Base-by-base conservation (phyloP, 2,888 invertebrate species). In the Mesoligia furuncula region DNA sequence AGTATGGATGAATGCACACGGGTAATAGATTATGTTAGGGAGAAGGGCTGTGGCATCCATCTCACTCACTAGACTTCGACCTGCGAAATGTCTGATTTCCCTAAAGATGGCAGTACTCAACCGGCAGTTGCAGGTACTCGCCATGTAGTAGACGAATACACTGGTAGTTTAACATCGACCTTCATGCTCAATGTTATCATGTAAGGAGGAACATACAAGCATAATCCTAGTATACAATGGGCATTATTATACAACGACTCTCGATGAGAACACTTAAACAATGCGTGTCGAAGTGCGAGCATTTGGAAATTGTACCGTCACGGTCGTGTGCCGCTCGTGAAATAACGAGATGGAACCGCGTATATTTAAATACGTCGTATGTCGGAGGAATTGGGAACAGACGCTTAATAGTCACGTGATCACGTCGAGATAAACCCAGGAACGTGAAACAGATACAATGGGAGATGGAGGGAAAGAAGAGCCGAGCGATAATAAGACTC, bases 401-500 rank as follows among this genome's bases (percentile, higher is more conserved):
- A 57, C 39, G 15, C 39, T 73, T 66, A 72, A 70, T 85, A 71
- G 62, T 66, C 75, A 65, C 61, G 64, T 61, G 57, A 73, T 68
- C 79, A 71, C 77, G 73, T 72, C 68, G 39, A 54, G 20, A 71
- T 66, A 48, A 79, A 76, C 39, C 61, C 62, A 62, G 39, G 64
- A 39, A 77, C 64, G 69, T 73, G 75, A 67, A 77, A 68, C 57
- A 81, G 36, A 75, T 85, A 84, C 82, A 87, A 80, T 70, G 57
- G 36, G 9, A 62, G 59, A 69, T 39, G 13, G 27, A 54, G 51
- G 54, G 20, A 45, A 59, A 36, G 57, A 31, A 74, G 51, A 70
- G 51, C 36, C 15, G 54, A 76, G 73, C 76, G 87, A 84, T 84
- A 77, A 84, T 76, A 75, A 74, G 79, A 68, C 79, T 76, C 15